Conservation (phyloP, 2,797 vertebrate genomes). For the Meriones psammophilus region DNA sequence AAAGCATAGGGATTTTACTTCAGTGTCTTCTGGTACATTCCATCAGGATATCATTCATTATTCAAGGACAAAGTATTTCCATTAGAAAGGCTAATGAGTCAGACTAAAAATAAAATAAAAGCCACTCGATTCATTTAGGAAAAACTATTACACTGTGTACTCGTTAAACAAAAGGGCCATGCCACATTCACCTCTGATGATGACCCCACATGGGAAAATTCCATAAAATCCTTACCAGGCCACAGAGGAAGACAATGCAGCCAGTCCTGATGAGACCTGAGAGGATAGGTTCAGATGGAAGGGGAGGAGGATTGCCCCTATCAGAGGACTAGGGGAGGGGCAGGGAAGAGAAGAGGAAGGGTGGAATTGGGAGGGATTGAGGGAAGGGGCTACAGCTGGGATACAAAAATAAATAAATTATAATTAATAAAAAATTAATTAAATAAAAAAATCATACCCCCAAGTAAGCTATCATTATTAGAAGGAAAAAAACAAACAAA, state of each 20-base stretch:
- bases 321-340: too few species aligned
- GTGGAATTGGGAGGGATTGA: too few species aligned
- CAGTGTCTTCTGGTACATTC: neutral
- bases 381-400: too few species aligned
- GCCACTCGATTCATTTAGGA: neutral
- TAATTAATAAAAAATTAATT: too few species aligned
- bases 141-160: neutral
- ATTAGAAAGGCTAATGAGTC: neutral
- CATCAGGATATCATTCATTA: neutral
- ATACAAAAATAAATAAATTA: too few species aligned
- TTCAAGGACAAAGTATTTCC: neutral
- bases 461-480: neutral
- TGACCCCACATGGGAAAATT: neutral
- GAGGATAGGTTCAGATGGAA: too few species aligned
- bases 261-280: too few species aligned
- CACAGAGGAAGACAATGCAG: too few species aligned
- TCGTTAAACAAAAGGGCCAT: neutral
- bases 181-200: neutral
- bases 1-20: neutral
- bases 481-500: neutral
- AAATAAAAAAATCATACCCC: too few species aligned
- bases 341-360: too few species aligned
- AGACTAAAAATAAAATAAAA: constrained; percentile 4
- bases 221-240: neutral
- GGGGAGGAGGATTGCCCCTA: too few species aligned